Base-by-base conservation (phyloP, 2,888 invertebrate genomes). In the Papilio protenor region DNA sequence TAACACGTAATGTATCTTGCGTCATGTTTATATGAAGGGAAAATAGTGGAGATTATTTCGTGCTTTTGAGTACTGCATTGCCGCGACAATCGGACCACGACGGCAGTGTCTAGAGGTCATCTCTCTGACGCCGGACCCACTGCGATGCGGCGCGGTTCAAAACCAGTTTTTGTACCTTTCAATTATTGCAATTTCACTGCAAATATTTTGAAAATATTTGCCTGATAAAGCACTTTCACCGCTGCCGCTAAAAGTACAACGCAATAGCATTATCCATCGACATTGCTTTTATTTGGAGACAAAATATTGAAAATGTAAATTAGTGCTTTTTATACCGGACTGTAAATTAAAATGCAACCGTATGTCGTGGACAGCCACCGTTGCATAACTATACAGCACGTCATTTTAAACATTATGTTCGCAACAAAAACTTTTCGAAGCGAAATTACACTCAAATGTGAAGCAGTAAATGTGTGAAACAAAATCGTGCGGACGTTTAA, bases 161-260 rank as follows among this genome's bases (percentile, higher is more conserved):
- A 73, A 77, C 77, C 21, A 66, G 72, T 77, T 77, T 66, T 64
- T 66, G 2, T 33, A 61, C 49, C 47, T 40, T 61, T 21, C 73
- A 23, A 73, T 72, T 57, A 64, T 73, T 73, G 73, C 57, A 77
- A 52, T 77, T 77, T 77, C 77, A 77, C 77, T 77, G 77, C 73
- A 77, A 77, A 73, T 77, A 77, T 77, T 77, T 64, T 77, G 69
- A 45, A 66, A 77, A 77, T 14, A 55, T 23, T 64, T 45, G 27
- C 4, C 33, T n/a, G 49, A 59, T 52, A 52, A 73, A 49, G 21
- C 55, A 49, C 73, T 77, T 77, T 77, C 73, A 77, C 77, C 77
- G 52, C 61, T 40, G 61, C 27, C 27, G 1, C 59, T 14, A 59
- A 23, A 8, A 14, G 3, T 23, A 14, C 64, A 33, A 40, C 2